A percentile compares a stretch with the other conserved stretches of the same genome.
phyloP scores from a whole-genome alignment of 2,888 invertebrate genomes.

The Sesia bembeciformis region DNA sequence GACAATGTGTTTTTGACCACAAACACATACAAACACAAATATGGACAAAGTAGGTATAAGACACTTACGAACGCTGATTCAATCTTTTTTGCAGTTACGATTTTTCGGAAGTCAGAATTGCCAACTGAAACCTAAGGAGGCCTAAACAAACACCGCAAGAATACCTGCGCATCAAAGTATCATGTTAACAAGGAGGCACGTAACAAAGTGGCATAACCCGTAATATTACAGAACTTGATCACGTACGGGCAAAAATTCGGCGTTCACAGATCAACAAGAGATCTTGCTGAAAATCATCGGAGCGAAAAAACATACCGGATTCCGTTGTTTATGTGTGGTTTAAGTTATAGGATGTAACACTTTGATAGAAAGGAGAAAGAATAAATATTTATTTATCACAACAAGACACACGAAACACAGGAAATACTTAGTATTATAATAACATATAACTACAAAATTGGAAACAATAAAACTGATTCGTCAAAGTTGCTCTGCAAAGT shows the following conservation, averaged over 20 bases:
- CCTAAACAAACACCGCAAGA: slow-evolving; percentile 22
- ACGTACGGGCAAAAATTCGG: slow-evolving; percentile 62
- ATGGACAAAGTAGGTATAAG: too few relatives aligned
- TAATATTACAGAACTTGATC: slow-evolving; percentile 47
- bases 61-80: too few relatives aligned
- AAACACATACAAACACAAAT: too few relatives aligned
- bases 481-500: too few relatives aligned
- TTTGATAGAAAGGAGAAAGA: too few relatives aligned
- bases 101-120: neutral
- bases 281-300: slow-evolving; percentile 61
- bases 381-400: too few relatives aligned
- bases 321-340: slow-evolving; percentile 19
- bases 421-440: too few relatives aligned
- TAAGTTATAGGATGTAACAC: slow-evolving; percentile 3
- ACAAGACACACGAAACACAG: too few relatives aligned
- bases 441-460: too few relatives aligned
- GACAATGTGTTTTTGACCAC: too few relatives aligned
- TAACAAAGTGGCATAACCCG: slow-evolving; percentile 32
- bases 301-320: slow-evolving; percentile 57
- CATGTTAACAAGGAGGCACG: slow-evolving; percentile 24
- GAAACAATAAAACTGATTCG: too few relatives aligned
- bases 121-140: neutral
- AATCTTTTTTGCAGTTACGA: too few relatives aligned
- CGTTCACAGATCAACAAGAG: slow-evolving; percentile 66
- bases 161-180: slow-evolving; percentile 13